Percentiles rank a stretch among this genome's conserved stretches.
These are phyloP conservation scores for Sylvietta virens DNA, from an alignment of 2,113 vertebrate genomes.

Conservation along the genomic window DNA sequence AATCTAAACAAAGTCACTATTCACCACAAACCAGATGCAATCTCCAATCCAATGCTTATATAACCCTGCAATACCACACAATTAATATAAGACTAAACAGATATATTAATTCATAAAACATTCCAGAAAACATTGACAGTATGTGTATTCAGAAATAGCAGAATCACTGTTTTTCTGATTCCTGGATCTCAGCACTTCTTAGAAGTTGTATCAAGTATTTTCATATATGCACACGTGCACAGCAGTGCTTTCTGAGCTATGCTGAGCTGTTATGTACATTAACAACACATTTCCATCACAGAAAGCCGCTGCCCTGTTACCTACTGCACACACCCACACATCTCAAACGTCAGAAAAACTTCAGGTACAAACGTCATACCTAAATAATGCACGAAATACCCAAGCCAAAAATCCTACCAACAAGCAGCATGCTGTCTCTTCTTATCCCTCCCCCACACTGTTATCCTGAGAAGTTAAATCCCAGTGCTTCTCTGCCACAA, in stretches of 20 bases:
- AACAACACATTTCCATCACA: neutral
- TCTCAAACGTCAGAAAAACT: neutral
- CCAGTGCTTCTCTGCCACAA: neutral
- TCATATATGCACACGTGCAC: neutral
- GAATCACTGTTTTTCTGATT: neutral
- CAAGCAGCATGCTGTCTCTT: neutral
- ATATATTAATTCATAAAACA: neutral
- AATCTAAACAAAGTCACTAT: neutral
- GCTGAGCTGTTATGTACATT: neutral
- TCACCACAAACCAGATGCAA: neutral
- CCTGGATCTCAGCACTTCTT: neutral
- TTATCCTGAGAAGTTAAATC: neutral
- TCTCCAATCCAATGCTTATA: neutral
- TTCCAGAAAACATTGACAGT: neutral
- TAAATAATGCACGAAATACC: neutral
- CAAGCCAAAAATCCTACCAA: neutral
- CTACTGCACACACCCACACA: neutral
- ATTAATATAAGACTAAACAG: neutral
- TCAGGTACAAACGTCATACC: neutral
- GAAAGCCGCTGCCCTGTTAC: neutral
- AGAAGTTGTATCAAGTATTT: neutral
- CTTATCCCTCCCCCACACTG: neutral
- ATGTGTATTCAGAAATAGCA: neutral
- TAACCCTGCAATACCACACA: neutral
- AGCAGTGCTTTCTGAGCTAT: neutral